Percentiles rank a stretch among this genome's conserved stretches.
phyloP scores from a whole-genome alignment of 2,888 invertebrate species.

The Spialia ferax region DNA sequence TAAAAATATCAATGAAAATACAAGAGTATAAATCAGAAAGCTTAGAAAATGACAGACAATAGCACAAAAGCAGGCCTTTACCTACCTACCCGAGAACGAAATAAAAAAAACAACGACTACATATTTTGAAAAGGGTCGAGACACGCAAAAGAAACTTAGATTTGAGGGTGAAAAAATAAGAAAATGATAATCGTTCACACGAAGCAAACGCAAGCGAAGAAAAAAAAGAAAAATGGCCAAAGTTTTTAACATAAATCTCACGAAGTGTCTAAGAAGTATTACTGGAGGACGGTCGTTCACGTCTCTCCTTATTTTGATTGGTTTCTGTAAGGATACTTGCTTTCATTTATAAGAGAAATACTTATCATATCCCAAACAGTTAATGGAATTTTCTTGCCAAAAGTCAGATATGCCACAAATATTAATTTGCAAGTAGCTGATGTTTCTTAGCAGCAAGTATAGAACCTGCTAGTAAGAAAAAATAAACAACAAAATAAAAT shows the following conservation, averaged over 20 bases:
- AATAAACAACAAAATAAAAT: background rate
- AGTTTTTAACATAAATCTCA: constrained; percentile 84
- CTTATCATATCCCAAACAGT: background rate
- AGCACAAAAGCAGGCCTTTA: background rate
- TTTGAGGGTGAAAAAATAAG: constrained; percentile 60
- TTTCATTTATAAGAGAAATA: constrained; percentile 12
- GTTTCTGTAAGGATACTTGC: constrained; percentile 19
- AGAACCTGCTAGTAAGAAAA: too few species aligned
- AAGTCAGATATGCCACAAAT: too few species aligned
- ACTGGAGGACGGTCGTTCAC: constrained; percentile 59
- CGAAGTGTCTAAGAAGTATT: constrained; percentile 76
- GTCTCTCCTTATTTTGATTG: constrained; percentile 52
- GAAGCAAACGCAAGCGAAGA: constrained; percentile 60
- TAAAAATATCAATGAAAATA: background rate
- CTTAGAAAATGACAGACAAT: constrained; percentile 1
- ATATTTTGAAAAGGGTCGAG: constrained; percentile 46
- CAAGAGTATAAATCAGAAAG: background rate
- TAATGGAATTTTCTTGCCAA: background rate
- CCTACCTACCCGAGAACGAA: background rate
- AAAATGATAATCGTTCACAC: constrained; percentile 82
- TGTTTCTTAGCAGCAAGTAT: too few species aligned
- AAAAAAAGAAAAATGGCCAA: constrained; percentile 80
- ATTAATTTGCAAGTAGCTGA: too few species aligned
- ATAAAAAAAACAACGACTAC: constrained; percentile 29
- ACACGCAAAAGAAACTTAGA: constrained; percentile 53